These are phyloP conservation scores for Platysteira castanea DNA, from an alignment of 2,113 vertebrate species.

Conservation along the genomic window DNA sequence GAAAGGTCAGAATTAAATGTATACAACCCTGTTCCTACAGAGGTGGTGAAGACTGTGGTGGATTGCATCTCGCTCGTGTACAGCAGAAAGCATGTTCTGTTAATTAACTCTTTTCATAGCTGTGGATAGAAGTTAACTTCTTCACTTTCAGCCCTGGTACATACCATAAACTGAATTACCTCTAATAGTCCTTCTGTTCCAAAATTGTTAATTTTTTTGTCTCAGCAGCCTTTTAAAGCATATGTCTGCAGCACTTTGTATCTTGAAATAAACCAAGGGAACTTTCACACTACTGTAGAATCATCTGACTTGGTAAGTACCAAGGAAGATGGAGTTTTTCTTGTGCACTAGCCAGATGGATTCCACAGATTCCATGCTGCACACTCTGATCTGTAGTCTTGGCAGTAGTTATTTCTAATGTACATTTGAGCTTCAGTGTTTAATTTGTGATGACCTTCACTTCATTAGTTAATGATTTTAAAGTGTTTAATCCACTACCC, in stretches of 20 bases:
- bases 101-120: neutral
- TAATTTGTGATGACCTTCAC: neutral
- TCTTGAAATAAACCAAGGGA: conserved; percentile 18
- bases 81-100: neutral
- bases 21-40: neutral
- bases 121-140: neutral
- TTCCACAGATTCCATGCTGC: neutral
- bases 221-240: neutral
- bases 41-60: neutral
- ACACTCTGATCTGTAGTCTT: neutral
- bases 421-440: neutral
- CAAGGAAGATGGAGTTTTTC: neutral
- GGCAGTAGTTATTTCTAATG: neutral
- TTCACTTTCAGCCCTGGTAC: neutral
- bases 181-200: neutral
- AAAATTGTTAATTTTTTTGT: neutral
- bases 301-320: conserved; percentile 6
- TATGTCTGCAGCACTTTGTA: neutral
- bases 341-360: neutral
- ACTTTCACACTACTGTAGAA: conserved; percentile 10
- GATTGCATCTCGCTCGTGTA: neutral
- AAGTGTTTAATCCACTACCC: neutral
- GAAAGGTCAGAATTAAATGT: neutral
- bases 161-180: neutral
- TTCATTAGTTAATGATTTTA: neutral